Base-by-base conservation (phyloP, 2,888 invertebrate genomes). In the Pogonocherus hispidulus region DNA sequence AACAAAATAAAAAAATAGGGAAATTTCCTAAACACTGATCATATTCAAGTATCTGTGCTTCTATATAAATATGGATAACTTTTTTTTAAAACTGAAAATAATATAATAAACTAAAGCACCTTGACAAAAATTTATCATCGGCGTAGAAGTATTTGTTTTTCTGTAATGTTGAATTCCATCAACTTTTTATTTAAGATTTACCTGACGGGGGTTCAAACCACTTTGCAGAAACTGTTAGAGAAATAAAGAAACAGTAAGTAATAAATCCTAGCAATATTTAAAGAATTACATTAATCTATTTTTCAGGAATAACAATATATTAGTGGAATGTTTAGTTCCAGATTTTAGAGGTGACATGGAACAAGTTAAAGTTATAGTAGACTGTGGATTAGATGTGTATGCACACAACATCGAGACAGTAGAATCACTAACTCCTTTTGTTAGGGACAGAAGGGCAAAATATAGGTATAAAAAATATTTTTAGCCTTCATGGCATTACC, bases 321-420 rank as follows among this genome's bases (percentile, higher is more conserved):
- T 98, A 71, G 97, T 99, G 0, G 99, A 99, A 86, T 98, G 98
- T 79, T 87, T 99, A 37, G 97, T 98, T 9, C 99, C 99, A 0
- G 99, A 99, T 86, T 99, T 99, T 85, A 88, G 94, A 51, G 99
- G 97, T 0, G 89, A 95, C 82, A 82, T 91, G 54, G 87, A 90
- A 3, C 90, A 92, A 78, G 92, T 99, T 0, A 89, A 88, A 79
- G 90, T 87, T 0, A 92, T 99, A 66, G 95, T 93, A 0, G 83
- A 87, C 16, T 92, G 94, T 67, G 96, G 96, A 0, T 87, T 99
- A 0, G 98, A 99, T 86, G 99, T 99, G 35, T 99, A 94, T 84
- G 99, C 99, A 0, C 99, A 99, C 85, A 99, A 99, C 85, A 93
- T 99, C 37, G 99, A 99, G 88, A 99, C 99, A 0, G 98, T 98